Conservation (phyloP, 2,797 vertebrate species). For the Artibeus jamaicensis region DNA sequence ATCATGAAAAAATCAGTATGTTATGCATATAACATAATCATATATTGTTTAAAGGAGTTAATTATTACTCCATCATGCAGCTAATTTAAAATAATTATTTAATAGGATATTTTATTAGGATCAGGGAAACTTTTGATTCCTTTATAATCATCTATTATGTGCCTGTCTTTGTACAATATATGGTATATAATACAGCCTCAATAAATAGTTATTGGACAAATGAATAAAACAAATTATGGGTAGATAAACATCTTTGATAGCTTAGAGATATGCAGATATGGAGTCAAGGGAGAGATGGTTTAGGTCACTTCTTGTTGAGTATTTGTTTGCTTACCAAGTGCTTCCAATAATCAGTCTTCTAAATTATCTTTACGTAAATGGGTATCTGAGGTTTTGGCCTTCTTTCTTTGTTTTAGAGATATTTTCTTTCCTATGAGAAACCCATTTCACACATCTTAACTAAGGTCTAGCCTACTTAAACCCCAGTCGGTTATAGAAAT, state of each 20-base stretch:
- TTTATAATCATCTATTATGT: not conserved
- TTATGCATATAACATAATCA: not conserved
- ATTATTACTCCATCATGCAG: not conserved
- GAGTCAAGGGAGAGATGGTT: not conserved
- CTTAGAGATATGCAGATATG: not conserved
- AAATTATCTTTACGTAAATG: not conserved
- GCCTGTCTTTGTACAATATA: not conserved
- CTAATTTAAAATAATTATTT: constrained; percentile 25
- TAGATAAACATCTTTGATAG: not conserved
- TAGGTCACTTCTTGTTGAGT: not conserved
- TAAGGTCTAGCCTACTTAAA: not conserved
- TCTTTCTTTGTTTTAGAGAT: not conserved
- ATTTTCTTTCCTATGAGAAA: not conserved
- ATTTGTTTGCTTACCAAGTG: not conserved
- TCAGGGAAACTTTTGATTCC: not conserved
- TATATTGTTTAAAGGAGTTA: not conserved
- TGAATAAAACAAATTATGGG: not conserved
- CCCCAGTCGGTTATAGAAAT: not conserved
- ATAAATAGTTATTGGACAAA: not conserved
- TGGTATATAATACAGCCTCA: not conserved
- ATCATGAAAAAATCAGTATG: not conserved
- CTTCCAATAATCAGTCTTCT: not conserved
- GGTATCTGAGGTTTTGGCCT: not conserved
- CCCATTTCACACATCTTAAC: not conserved
- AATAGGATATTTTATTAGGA: not conserved